phyloP scores from a whole-genome alignment of 2,888 invertebrate genomes.

The Synanthedon andrenaeformis region DNA sequence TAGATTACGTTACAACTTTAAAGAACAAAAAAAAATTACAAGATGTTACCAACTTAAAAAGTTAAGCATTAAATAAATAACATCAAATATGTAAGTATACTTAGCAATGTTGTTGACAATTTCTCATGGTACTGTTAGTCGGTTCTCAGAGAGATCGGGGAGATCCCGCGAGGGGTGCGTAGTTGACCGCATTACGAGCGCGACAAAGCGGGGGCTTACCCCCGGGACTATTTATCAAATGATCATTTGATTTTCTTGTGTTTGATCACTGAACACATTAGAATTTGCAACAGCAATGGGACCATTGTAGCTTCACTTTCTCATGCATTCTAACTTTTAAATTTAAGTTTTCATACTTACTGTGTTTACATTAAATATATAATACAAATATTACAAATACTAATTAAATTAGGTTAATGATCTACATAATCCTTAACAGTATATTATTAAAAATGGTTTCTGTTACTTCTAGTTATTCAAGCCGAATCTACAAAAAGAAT shows the following conservation, averaged over 20 bases:
- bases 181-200: slow-evolving; percentile 61
- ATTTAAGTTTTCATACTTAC: not conserved
- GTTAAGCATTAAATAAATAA: too few relatives aligned
- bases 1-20: too few relatives aligned
- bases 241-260: slow-evolving; percentile 73
- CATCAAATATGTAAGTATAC: not conserved
- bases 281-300: slow-evolving; percentile 50
- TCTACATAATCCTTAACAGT: too few relatives aligned
- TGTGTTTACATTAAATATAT: too few relatives aligned
- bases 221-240: slow-evolving; percentile 69
- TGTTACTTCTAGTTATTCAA: too few relatives aligned
- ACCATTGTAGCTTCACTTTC: slow-evolving; percentile 37
- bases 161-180: slow-evolving; percentile 9
- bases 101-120: slow-evolving; percentile 19
- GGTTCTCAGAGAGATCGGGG: not conserved
- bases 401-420: too few relatives aligned
- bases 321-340: slow-evolving; percentile 1
- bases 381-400: too few relatives aligned
- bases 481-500: too few relatives aligned
- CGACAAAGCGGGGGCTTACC: slow-evolving; percentile 35
- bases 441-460: too few relatives aligned
- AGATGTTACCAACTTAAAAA: too few relatives aligned
- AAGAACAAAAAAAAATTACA: too few relatives aligned
- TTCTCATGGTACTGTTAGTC: slow-evolving; percentile 26
- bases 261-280: slow-evolving; percentile 71